Conservation (phyloP, 2,113 vertebrate genomes). For the Manacus vitellinus region DNA sequence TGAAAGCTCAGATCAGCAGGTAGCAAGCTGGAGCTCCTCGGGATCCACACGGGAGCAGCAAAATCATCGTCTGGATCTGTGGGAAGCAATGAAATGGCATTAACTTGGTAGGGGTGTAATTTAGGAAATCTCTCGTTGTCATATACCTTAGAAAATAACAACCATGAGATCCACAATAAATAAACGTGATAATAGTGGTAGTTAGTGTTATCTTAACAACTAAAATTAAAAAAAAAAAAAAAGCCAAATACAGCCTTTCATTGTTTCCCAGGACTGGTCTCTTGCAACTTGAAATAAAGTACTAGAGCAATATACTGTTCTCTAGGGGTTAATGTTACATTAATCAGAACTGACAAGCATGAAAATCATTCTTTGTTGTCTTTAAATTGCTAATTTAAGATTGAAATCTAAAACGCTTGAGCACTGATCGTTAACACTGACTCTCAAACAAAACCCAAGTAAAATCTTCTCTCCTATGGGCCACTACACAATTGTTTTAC, state of each 20-base stretch:
- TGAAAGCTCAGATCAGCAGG: neutral
- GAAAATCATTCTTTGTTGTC: conserved; percentile 68
- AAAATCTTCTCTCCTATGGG: conserved; percentile 49
- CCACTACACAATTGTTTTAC: conserved; percentile 40
- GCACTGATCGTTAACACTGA: conserved; percentile 53
- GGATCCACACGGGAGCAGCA: neutral
- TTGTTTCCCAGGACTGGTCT: conserved; percentile 21
- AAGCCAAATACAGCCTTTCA: neutral
- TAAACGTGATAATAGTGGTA: neutral
- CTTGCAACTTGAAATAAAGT: conserved; percentile 42
- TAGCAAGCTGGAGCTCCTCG: neutral
- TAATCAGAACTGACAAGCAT: conserved; percentile 71
- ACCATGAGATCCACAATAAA: neutral
- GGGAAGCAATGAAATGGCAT: neutral
- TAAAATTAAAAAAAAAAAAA: neutral
- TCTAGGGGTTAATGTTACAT: conserved; percentile 59
- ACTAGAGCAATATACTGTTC: conserved; percentile 26
- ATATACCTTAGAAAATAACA: conserved; percentile 9
- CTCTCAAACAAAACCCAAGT: conserved; percentile 48
- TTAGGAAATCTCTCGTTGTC: neutral
- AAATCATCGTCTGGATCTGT: neutral
- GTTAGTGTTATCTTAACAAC: neutral
- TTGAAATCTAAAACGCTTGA: conserved; percentile 70
- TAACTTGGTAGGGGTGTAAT: neutral
- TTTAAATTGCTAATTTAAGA: conserved; percentile 73